Conservation (phyloP, 2,797 vertebrate genomes). For the Anguilla pacifica region DNA sequence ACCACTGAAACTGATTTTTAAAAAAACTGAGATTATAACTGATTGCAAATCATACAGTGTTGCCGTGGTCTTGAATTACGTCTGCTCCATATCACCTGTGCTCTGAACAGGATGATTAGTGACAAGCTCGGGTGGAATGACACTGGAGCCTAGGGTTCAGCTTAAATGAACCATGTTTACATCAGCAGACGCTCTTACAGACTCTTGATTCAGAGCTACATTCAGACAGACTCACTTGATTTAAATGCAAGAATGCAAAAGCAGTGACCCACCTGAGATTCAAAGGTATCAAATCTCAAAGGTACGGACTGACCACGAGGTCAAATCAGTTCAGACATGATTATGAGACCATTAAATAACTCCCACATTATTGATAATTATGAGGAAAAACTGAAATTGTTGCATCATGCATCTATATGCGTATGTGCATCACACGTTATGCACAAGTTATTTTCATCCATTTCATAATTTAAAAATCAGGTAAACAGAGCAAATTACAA, state of each 20-base stretch:
- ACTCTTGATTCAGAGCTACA: background rate
- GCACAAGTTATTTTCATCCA: background rate
- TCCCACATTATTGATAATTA: background rate
- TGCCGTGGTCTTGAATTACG: background rate
- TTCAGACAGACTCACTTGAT: background rate
- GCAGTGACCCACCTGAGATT: background rate
- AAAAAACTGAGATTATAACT: background rate
- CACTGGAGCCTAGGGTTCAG: background rate
- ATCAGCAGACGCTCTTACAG: background rate
- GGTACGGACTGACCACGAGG: background rate
- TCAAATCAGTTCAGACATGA: background rate
- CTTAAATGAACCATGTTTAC: background rate
- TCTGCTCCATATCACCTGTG: background rate
- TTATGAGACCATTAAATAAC: background rate
- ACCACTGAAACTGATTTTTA: conserved; percentile 8
- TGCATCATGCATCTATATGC: background rate
- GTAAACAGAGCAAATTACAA: background rate
- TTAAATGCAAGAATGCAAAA: background rate
- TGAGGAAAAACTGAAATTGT: background rate
- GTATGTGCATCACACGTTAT: background rate
- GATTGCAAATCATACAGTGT: background rate
- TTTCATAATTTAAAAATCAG: background rate
- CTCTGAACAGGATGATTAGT: background rate
- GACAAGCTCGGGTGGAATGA: background rate
- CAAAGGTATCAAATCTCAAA: background rate